Evolutionary conservation across 2,888 invertebrate genomes (phyloP).

Genomic region (Cosmia pyralina): DNA sequence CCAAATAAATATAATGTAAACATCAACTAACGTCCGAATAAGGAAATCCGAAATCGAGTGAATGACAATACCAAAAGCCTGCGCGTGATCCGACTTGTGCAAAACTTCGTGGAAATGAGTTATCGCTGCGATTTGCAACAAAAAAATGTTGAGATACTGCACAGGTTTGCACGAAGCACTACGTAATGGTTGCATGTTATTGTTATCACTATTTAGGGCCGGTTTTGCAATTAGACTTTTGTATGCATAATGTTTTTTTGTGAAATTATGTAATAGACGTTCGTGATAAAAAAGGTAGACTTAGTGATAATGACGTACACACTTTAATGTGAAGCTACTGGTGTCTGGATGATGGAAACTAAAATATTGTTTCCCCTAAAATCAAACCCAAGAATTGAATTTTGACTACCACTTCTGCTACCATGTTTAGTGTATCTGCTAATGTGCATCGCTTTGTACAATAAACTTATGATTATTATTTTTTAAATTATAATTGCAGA

Average conservation of each 20-base stretch:
- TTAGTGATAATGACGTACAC: too few relatives aligned
- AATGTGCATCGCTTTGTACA: too few relatives aligned
- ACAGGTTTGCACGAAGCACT: slow-evolving; percentile 35
- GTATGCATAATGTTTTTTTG: not conserved
- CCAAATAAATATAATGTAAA: not conserved
- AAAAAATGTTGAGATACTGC: slow-evolving; percentile 50
- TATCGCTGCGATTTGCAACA: slow-evolving; percentile 43
- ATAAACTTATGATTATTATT: too few relatives aligned
- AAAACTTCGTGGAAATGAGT: slow-evolving; percentile 48
- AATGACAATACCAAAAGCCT: slow-evolving; percentile 18
- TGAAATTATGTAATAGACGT: not conserved
- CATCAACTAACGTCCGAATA: not conserved
- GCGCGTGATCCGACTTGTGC: slow-evolving; percentile 47
- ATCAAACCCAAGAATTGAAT: too few relatives aligned
- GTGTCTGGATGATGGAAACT: too few relatives aligned
- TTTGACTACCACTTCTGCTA: too few relatives aligned
- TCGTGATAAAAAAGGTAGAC: too few relatives aligned
- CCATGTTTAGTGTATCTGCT: too few relatives aligned
- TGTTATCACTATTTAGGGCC: slow-evolving; percentile 36
- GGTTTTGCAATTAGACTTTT: slow-evolving; percentile 21
- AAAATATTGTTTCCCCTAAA: too few relatives aligned
- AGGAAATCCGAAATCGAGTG: slow-evolving; percentile 24
- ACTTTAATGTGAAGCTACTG: too few relatives aligned
- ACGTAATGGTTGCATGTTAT: slow-evolving; percentile 45
- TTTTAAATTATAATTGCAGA: too few relatives aligned